A percentile compares a stretch with the other conserved stretches of the same genome.
phyloP scores from a whole-genome alignment of 2,888 invertebrate species.

The Megamerina dolium region DNA sequence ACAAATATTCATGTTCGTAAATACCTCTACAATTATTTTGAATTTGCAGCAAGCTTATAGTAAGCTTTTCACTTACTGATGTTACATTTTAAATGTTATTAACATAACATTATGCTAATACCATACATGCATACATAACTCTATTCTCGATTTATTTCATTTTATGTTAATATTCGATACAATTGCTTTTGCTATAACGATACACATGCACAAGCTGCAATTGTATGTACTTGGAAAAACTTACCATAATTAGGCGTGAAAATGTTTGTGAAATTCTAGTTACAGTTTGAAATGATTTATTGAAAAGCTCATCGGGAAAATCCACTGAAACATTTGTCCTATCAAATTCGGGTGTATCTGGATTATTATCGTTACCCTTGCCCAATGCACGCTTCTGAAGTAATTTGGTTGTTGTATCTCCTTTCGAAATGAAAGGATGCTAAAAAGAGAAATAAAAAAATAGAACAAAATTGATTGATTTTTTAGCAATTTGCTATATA shows the following conservation, averaged over 20 bases:
- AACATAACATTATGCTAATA: background rate
- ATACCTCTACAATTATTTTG: too few relatives aligned
- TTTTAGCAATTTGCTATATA: too few relatives aligned
- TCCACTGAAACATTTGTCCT: conserved; percentile 55
- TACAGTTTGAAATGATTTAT: conserved; percentile 55
- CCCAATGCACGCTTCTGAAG: conserved; percentile 22
- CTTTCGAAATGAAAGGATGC: background rate
- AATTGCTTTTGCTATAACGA: too few relatives aligned
- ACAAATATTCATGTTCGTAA: too few relatives aligned
- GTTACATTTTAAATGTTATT: background rate
- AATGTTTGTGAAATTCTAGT: conserved; percentile 56
- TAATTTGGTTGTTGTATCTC: background rate
- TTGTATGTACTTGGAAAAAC: conserved; percentile 13
- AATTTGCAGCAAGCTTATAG: background rate
- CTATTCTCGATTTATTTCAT: too few relatives aligned
- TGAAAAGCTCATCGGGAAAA: conserved; percentile 55
- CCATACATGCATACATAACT: too few relatives aligned
- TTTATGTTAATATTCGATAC: too few relatives aligned
- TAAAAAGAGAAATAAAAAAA: background rate
- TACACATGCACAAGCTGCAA: conserved; percentile 6
- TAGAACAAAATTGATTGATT: too few relatives aligned
- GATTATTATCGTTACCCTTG: conserved; percentile 41
- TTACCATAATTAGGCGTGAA: conserved; percentile 57
- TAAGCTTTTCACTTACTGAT: conserved; percentile 5
- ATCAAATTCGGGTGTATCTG: conserved; percentile 52